phyloP scores from a whole-genome alignment of 2,888 invertebrate genomes.

The Trichopoda pennipes region DNA sequence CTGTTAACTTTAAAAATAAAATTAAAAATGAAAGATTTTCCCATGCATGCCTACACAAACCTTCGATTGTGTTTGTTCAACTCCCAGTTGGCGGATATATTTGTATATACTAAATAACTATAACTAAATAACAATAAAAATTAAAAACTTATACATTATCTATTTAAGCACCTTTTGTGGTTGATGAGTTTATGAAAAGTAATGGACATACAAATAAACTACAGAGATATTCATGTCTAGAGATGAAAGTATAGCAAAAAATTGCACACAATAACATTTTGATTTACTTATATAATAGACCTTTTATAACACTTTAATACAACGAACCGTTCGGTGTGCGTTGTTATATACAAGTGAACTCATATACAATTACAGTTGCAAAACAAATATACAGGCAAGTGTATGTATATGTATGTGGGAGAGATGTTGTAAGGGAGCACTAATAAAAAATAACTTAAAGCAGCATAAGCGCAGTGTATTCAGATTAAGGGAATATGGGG shows the following conservation, averaged over 20 bases:
- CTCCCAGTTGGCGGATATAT: too few relatives aligned
- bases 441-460: constrained; percentile 46
- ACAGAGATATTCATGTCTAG: constrained; percentile 25
- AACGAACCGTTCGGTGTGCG: constrained; percentile 31
- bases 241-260: constrained; percentile 8
- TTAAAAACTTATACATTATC: neutral
- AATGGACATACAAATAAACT: constrained; percentile 1
- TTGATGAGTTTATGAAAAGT: neutral
- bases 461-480: too few relatives aligned
- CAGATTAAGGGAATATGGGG: too few relatives aligned
- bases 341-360: neutral
- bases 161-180: constrained; percentile 42
- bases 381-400: neutral
- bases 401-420: neutral
- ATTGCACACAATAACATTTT: constrained; percentile 61
- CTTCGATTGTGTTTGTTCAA: too few relatives aligned
- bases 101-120: too few relatives aligned
- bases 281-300: constrained; percentile 54
- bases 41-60: too few relatives aligned
- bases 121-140: too few relatives aligned
- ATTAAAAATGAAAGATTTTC: too few relatives aligned
- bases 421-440: neutral
- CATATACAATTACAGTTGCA: neutral
- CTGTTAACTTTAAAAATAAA: too few relatives aligned
- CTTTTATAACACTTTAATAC: constrained; percentile 29